Conservation (phyloP, 2,888 invertebrate genomes). For the Drosophila antonietae region DNA sequence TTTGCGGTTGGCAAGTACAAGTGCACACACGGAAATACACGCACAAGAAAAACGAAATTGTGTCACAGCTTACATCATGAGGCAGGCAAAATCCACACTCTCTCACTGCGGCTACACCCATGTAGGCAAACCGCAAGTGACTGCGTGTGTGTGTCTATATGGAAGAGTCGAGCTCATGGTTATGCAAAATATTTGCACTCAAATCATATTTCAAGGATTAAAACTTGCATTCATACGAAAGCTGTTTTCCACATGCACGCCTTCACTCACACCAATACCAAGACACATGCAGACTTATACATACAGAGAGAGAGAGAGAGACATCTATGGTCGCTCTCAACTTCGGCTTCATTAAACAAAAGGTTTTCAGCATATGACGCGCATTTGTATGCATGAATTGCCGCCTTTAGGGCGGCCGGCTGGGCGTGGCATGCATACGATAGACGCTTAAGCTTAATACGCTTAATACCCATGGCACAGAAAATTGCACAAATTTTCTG, state of each 20-base stretch:
- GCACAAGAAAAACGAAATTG: constrained; percentile 57
- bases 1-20: constrained; percentile 79
- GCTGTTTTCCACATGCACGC: constrained; percentile 77
- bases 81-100: constrained; percentile 34
- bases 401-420: neutral
- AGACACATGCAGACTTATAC: constrained; percentile 1
- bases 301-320: neutral
- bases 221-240: constrained; percentile 78
- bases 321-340: constrained; percentile 46
- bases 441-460: constrained; percentile 60
- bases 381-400: constrained; percentile 56
- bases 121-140: constrained; percentile 46
- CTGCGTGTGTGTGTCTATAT: constrained; percentile 20
- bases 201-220: constrained; percentile 81
- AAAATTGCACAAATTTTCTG: constrained; percentile 37
- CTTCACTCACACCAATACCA: constrained; percentile 23
- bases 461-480: constrained; percentile 50
- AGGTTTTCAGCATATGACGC: constrained; percentile 58
- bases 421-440: constrained; percentile 34
- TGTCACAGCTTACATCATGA: constrained; percentile 67
- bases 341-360: constrained; percentile 78
- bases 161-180: constrained; percentile 71
- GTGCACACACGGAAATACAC: constrained; percentile 51
- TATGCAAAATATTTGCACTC: constrained; percentile 81
- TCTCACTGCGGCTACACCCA: constrained; percentile 21